Percentiles rank a stretch among this genome's conserved stretches.
These are phyloP conservation scores for Lasioglossum villosulum DNA, from an alignment of 2,888 invertebrate genomes.

Conservation along the genomic window DNA sequence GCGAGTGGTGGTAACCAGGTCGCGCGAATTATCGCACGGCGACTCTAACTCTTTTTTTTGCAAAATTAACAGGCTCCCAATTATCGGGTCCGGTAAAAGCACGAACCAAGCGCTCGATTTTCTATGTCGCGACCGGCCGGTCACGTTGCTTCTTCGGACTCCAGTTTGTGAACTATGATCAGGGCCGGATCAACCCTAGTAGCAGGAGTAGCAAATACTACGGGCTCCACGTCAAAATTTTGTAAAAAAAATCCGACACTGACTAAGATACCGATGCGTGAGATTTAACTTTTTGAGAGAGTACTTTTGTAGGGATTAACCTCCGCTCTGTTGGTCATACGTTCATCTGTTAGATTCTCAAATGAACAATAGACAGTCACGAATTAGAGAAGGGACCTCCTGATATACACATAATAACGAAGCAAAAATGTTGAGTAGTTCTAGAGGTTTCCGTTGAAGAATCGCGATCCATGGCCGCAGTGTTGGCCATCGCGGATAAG, in stretches of 20 bases:
- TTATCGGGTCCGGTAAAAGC: background rate
- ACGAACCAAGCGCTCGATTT: background rate
- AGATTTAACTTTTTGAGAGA: background rate
- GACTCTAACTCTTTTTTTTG: constrained; percentile 23
- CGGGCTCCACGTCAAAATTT: too few species aligned
- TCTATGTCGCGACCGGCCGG: background rate
- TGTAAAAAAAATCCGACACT: too few species aligned
- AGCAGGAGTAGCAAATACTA: too few species aligned
- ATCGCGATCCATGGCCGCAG: background rate
- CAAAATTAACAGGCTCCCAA: constrained; percentile 20
- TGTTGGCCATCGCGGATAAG: background rate
- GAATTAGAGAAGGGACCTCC: too few species aligned
- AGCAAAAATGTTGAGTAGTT: background rate
- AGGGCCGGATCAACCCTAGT: too few species aligned
- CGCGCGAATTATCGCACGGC: constrained; percentile 25
- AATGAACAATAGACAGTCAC: too few species aligned
- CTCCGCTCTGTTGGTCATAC: too few species aligned
- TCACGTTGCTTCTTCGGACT: background rate
- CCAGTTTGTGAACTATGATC: too few species aligned
- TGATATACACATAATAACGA: too few species aligned
- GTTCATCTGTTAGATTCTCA: too few species aligned
- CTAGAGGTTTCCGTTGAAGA: background rate
- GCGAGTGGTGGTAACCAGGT: background rate
- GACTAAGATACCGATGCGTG: background rate
- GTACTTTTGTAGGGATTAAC: too few species aligned